Conservation (phyloP, 1,140 invertebrate genomes). For the Aphis craccivora region DNA sequence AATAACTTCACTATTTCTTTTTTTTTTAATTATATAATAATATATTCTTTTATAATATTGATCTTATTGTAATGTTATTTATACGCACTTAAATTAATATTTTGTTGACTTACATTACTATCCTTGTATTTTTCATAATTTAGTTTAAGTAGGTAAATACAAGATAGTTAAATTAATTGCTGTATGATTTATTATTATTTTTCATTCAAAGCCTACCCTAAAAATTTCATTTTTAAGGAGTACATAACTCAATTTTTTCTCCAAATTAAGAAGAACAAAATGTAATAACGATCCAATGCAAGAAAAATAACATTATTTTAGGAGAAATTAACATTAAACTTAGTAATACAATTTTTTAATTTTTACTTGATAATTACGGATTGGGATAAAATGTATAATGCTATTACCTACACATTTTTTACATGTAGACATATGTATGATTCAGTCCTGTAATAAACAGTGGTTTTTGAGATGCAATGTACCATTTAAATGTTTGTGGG, state of each 20-base stretch:
- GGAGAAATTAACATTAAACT: neutral
- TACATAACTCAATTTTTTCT: neutral
- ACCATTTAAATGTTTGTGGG: too few species aligned
- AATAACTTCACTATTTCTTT: neutral
- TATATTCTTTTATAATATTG: constrained; percentile 6
- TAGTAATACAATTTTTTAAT: too few species aligned
- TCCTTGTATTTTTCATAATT: neutral
- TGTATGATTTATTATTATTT: too few species aligned
- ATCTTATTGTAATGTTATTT: neutral
- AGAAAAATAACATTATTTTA: neutral
- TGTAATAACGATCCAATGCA: neutral
- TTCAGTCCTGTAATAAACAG: too few species aligned
- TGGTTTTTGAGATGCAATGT: too few species aligned
- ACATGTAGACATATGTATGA: too few species aligned
- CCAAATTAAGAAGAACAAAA: neutral
- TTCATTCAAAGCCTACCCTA: neutral
- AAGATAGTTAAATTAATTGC: neutral
- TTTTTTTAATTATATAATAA: too few species aligned
- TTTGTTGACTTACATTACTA: neutral
- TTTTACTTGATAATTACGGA: too few species aligned
- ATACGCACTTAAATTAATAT: constrained; percentile 16
- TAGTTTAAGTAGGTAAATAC: neutral
- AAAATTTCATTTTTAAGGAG: neutral
- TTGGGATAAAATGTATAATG: too few species aligned
- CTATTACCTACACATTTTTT: too few species aligned